phyloP scores from a whole-genome alignment of 2,797 vertebrate species.

The Vultur gryphus region DNA sequence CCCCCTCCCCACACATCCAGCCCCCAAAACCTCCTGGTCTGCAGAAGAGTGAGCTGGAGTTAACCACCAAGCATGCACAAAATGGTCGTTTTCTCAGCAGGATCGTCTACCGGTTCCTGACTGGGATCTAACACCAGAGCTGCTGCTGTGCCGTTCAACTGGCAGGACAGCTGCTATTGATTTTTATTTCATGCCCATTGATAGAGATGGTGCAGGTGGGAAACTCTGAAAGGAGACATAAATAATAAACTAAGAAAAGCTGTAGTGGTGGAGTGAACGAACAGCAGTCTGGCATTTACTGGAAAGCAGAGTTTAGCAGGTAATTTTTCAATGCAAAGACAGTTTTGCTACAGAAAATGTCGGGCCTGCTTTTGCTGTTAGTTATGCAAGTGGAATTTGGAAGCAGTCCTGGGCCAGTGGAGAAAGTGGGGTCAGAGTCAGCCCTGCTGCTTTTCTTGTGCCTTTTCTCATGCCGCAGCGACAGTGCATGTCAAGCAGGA shows the following conservation, averaged over 20 bases:
- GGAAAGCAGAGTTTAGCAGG: neutral
- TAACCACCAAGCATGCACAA: neutral
- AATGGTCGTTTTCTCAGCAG: neutral
- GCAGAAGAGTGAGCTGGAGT: neutral
- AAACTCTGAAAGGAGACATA: neutral
- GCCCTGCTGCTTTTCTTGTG: neutral
- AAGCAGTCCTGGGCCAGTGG: neutral
- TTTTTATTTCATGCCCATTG: constrained; percentile 8
- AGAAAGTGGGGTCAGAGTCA: neutral
- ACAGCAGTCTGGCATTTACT: constrained; percentile 11
- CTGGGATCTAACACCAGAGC: neutral
- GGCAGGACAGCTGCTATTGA: neutral
- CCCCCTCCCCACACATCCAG: neutral
- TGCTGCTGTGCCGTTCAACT: neutral
- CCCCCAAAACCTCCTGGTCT: neutral
- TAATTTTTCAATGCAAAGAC: constrained; percentile 22
- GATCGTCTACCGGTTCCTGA: neutral
- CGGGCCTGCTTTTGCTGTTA: neutral
- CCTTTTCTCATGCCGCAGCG: rapidly evolving
- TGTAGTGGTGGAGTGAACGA: neutral
- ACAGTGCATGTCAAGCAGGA: neutral
- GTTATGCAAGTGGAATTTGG: neutral
- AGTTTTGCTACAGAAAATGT: neutral
- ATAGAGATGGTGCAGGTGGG: constrained; percentile 23
- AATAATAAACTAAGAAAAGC: constrained; percentile 33